phyloP scores from a whole-genome alignment of 2,888 invertebrate genomes.

The Mesoligia furuncula region DNA sequence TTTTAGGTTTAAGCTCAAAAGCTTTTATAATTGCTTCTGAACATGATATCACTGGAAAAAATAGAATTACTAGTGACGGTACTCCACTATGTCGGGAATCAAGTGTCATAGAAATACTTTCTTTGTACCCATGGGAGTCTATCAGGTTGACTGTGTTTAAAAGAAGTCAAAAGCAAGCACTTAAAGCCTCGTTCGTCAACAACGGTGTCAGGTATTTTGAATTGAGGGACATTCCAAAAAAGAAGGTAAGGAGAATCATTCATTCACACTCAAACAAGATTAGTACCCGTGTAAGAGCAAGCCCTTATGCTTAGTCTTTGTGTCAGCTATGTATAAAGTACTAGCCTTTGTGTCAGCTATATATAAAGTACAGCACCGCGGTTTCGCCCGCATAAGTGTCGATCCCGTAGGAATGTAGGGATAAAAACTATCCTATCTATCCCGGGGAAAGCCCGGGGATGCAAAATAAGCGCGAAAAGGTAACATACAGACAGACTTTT shows the following conservation, averaged over 20 bases:
- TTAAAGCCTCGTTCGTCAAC: slow-evolving; percentile 90
- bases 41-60: slow-evolving; percentile 43
- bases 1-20: slow-evolving; percentile 73
- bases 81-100: slow-evolving; percentile 32
- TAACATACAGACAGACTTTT: too few relatives aligned
- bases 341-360: too few relatives aligned
- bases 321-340: too few relatives aligned
- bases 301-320: neutral
- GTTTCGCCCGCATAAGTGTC: too few relatives aligned
- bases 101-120: slow-evolving; percentile 62
- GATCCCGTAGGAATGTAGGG: too few relatives aligned
- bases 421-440: too few relatives aligned
- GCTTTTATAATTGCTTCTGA: slow-evolving; percentile 68
- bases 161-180: slow-evolving; percentile 88
- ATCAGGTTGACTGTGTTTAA: slow-evolving; percentile 88
- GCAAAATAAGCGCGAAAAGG: too few relatives aligned
- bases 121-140: slow-evolving; percentile 67
- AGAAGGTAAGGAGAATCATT: slow-evolving; percentile 80
- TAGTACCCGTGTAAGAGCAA: neutral
- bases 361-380: too few relatives aligned
- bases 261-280: neutral
- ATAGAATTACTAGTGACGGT: slow-evolving; percentile 19
- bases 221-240: slow-evolving; percentile 91
- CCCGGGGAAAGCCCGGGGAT: too few relatives aligned
- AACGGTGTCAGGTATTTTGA: slow-evolving; percentile 91